Percentiles rank a stretch among this genome's conserved stretches.
phyloP scores from a whole-genome alignment of 2,888 invertebrate species.

The Mechanitis mazaeus region DNA sequence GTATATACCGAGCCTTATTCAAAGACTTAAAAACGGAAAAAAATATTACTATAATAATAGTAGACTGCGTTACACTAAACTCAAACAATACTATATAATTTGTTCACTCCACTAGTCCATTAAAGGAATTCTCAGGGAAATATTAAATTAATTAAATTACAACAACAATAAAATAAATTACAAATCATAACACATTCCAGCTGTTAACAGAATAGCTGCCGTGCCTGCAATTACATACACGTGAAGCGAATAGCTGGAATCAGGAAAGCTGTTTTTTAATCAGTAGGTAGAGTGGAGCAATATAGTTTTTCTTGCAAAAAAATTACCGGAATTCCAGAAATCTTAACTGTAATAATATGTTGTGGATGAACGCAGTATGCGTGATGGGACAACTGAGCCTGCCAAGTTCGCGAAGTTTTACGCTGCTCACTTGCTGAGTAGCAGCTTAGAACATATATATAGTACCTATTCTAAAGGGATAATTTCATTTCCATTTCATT shows the following conservation, averaged over 20 bases:
- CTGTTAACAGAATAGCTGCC: conserved; percentile 17
- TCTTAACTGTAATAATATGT: conserved; percentile 11
- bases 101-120: not conserved
- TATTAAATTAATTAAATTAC: conserved; percentile 16
- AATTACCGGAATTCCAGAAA: conserved; percentile 17
- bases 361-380: not conserved
- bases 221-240: conserved; percentile 17
- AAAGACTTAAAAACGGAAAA: no score
- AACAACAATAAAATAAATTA: conserved; percentile 20
- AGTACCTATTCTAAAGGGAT: no score
- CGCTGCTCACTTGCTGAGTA: no score
- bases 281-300: conserved; percentile 17
- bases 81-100: no score
- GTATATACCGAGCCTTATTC: no score
- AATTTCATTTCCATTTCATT: no score
- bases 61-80: no score
- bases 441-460: no score
- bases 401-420: no score
- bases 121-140: conserved; percentile 12
- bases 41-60: no score
- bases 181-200: conserved; percentile 21
- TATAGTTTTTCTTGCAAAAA: conserved; percentile 20
- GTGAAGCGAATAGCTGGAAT: conserved; percentile 19
- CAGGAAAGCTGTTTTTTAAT: conserved; percentile 25
- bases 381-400: no score